These are phyloP conservation scores for Crocidura indochinensis DNA, from an alignment of 2,797 vertebrate species.

Conservation along the genomic window DNA sequence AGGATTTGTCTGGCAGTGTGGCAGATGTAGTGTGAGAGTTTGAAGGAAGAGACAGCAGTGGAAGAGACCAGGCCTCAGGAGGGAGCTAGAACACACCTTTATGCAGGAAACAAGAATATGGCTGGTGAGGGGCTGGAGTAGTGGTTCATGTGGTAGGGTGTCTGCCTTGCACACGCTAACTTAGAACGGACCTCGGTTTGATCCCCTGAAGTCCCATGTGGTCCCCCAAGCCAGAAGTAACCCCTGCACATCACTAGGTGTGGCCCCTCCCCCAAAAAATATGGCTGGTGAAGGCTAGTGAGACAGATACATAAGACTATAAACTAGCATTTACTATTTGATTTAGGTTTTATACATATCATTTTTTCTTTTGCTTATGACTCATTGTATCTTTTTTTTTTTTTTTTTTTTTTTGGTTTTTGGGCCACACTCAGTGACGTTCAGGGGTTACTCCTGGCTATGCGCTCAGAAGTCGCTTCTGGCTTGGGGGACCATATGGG, in stretches of 20 bases:
- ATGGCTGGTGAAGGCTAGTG: neutral
- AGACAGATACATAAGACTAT: neutral
- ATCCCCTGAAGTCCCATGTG: too few relatives aligned
- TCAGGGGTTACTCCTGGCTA: too few relatives aligned
- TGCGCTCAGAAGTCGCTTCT: too few relatives aligned
- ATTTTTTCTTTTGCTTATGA: constrained; percentile 51
- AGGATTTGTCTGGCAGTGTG: neutral
- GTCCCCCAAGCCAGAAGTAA: too few relatives aligned
- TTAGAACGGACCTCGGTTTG: too few relatives aligned
- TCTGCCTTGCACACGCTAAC: too few relatives aligned
- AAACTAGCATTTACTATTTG: constrained; percentile 29
- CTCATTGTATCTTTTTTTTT: neutral
- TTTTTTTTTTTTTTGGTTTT: too few relatives aligned
- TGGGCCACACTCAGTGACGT: too few relatives aligned
- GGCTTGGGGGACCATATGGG: too few relatives aligned
- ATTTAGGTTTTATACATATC: neutral
- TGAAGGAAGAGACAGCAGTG: neutral
- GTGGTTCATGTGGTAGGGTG: too few relatives aligned
- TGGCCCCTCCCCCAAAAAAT: neutral
- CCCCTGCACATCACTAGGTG: too few relatives aligned
- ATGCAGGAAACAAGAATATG: neutral
- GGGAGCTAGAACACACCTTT: neutral
- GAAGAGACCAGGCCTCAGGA: neutral
- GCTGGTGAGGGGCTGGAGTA: neutral
- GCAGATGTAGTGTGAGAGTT: neutral